Evolutionary conservation across 1,140 invertebrate species (phyloP), one percentile per base, ranked within the genome.

Genomic region (Lanistes nyassanus): DNA sequence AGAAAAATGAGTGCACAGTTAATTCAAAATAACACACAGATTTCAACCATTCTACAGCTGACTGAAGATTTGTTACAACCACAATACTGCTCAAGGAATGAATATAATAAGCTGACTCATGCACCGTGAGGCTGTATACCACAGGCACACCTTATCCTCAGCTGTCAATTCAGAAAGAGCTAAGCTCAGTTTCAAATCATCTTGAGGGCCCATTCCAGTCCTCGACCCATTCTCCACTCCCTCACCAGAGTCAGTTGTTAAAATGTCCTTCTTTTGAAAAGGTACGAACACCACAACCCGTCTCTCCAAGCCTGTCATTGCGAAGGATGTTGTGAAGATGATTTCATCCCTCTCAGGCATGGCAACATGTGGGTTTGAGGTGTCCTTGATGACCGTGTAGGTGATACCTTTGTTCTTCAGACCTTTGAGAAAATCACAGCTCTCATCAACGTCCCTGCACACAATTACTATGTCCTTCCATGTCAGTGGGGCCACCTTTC

Each of bases 71-170:
- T 66, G 16, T 66, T n/a, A 31, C 65, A 29, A 31, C 36, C 2
- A 36, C 26, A 23, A 42, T 7, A 31, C 47, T n/a, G 31, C 42
- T 78, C 69, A 78, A 6, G 77, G 73, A 13, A 78, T 42, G 13
- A 78, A 29, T 16, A 78, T 60, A 19, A 78, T 58, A 19, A 78
- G 74, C n/a, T 51, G 36, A n/a, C 64, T 31, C 47, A 75, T 58
- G 58, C 77, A 71, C 13, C 77, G 56, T 21, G 77, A 78, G 26
- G 77, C 77, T 0, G 69, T 73, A 66, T 75, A 75, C 77, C 77
- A 78, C 34, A 78, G 58, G 11, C 47, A 69, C 58, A 42, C 62
- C 37, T 36, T 55, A 42, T 78, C 73, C 9, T 75, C 58, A 55
- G 36, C 60, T 29, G 58, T 66, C 58, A 69, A 69, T 34, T 62